These are phyloP conservation scores for Tragelaphus scriptus DNA, from an alignment of 2,113 vertebrate genomes.

Conservation along the genomic window DNA sequence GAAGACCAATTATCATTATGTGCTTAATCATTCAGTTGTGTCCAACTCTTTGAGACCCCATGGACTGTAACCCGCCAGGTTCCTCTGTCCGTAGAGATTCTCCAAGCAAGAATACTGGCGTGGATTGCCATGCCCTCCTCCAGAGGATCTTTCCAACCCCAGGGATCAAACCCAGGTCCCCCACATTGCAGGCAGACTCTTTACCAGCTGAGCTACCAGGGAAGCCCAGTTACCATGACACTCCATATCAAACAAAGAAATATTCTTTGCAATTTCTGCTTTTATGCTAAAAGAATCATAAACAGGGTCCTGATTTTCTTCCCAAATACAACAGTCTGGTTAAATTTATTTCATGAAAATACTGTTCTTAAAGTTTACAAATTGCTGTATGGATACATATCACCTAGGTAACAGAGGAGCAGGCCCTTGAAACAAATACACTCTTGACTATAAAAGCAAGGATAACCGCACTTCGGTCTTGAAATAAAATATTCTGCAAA, in stretches of 20 bases:
- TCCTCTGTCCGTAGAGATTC: not conserved
- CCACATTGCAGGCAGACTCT: not conserved
- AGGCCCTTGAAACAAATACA: not conserved
- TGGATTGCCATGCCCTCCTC: not conserved
- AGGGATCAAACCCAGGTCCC: not conserved
- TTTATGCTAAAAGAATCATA: not conserved
- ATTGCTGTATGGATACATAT: not conserved
- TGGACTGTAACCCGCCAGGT: rapidly evolving
- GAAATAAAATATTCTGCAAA: not conserved
- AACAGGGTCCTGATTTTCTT: not conserved
- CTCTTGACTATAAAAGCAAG: not conserved
- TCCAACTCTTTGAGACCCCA: not conserved
- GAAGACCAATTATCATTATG: too few species aligned
- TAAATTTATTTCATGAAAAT: not conserved
- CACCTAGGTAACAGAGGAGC: not conserved
- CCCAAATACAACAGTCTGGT: not conserved
- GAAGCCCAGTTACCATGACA: not conserved
- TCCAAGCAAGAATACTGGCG: not conserved
- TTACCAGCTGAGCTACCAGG: not conserved
- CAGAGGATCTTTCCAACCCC: not conserved
- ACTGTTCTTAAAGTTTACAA: not conserved
- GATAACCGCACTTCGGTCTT: not conserved
- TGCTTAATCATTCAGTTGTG: too few species aligned
- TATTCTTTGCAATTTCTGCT: not conserved
- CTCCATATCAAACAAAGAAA: not conserved